A percentile compares a stretch with the other conserved stretches of the same genome.
phyloP scores from a whole-genome alignment of 1,140 invertebrate genomes.

The Cydia pomonella region DNA sequence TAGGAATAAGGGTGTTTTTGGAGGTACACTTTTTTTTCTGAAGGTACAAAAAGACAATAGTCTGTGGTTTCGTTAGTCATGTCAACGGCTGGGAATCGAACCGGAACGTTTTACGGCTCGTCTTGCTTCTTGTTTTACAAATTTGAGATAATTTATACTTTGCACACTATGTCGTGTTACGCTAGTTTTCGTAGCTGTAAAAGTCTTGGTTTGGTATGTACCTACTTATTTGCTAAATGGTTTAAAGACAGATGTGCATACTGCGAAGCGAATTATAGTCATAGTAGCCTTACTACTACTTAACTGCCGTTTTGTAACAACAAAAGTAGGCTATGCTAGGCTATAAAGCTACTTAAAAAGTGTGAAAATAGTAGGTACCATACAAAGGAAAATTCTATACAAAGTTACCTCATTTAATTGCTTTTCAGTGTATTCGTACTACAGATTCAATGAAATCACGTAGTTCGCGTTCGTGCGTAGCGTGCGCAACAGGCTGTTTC shows the following conservation, averaged over 20 bases:
- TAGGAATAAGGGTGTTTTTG: background rate
- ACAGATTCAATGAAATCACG: too few species aligned
- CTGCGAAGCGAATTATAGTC: background rate
- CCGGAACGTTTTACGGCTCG: slow-evolving; percentile 52
- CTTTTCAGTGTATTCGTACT: too few species aligned
- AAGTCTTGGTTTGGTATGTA: background rate
- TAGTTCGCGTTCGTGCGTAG: too few species aligned
- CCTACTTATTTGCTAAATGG: background rate
- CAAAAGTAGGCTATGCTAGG: too few species aligned
- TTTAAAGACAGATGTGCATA: too few species aligned
- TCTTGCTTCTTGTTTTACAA: slow-evolving; percentile 42
- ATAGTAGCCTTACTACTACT: too few species aligned
- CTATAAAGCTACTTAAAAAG: too few species aligned
- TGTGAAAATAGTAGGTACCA: too few species aligned
- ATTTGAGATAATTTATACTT: slow-evolving; percentile 34
- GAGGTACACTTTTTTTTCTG: background rate
- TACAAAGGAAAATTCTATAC: too few species aligned
- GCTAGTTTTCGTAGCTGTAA: background rate
- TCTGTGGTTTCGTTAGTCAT: slow-evolving; percentile 63
- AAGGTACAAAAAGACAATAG: slow-evolving; percentile 51
- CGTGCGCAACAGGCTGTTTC: too few species aligned
- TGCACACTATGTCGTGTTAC: background rate
- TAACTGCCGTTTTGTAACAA: background rate
- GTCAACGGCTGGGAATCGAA: slow-evolving; percentile 66
- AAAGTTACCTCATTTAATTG: too few species aligned